Evolutionary conservation across 2,113 vertebrate genomes (phyloP).

Genomic region (Mustelus asterias): DNA sequence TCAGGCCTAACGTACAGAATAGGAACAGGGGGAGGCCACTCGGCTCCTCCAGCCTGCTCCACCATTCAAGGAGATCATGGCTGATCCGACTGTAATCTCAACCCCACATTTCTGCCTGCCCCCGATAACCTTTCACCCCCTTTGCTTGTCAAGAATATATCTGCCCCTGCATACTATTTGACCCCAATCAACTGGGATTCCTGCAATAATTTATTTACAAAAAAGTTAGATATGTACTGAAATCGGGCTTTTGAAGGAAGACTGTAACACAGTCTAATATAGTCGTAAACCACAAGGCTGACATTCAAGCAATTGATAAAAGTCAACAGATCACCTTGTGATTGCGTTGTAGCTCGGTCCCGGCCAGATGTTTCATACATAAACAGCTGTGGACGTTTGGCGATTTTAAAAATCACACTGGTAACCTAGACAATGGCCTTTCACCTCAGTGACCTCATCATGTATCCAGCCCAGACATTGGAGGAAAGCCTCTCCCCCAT

Average conservation of each 20-base stretch:
- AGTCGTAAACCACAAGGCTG: background rate
- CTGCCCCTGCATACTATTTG: too few species aligned
- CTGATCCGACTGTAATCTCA: too few species aligned
- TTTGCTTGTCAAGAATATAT: too few species aligned
- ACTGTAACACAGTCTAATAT: background rate
- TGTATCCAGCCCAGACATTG: background rate
- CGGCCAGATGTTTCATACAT: slow-evolving; percentile 6
- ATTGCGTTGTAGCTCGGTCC: background rate
- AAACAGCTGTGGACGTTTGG: background rate
- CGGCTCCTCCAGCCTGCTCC: too few species aligned
- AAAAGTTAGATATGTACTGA: background rate
- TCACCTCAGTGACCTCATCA: background rate
- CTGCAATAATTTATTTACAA: background rate
- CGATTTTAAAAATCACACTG: background rate
- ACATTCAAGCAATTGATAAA: background rate
- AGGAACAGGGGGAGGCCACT: too few species aligned
- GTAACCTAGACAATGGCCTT: background rate
- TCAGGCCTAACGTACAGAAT: background rate
- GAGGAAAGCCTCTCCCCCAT: background rate
- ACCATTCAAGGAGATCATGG: too few species aligned
- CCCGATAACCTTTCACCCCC: too few species aligned
- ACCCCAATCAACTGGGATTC: background rate
- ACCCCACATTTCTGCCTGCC: too few species aligned
- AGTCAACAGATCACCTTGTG: background rate
- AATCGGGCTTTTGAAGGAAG: background rate